Base-by-base conservation (phyloP, 2,797 vertebrate species). In the Rousettus madagascariensis region DNA sequence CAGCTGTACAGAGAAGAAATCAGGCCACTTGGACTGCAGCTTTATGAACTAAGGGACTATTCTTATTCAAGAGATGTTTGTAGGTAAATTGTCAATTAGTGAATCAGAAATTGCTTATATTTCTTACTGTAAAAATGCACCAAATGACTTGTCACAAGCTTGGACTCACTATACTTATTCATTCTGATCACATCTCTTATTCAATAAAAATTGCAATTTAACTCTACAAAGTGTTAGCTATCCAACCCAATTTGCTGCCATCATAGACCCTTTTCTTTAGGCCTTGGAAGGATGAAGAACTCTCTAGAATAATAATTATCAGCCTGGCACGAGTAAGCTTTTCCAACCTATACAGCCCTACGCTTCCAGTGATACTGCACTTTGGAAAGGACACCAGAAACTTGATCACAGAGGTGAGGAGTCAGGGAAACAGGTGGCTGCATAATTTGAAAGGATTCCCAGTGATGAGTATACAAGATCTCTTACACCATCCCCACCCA, bases 161-260 rank as follows among this genome's bases (percentile, higher is more conserved):
- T 61, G 13, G 26, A 85, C 36, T 90, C 49, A 33, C 22, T 57
- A 30, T 26, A 53, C n/a, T 68, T 79, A 36, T 68, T 82, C 46
- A 95, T 97, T 95, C 75, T 53, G 12, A 72, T 77, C 36, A 65
- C 24, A 68, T 78, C 43, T 84, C 41, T 82, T 75, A 90, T 57
- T 92, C 66, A 77, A 55, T 87, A 88, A 93, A 93, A 95, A 88
- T 46, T 94, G 3, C 72, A 92, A 82, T 75, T 93, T 38, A 80
- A 16, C 43, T 74, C 55, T 84, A 72, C 66, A 46, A 84, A 82
- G 63, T 53, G 17, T 75, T 86, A 95, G 75, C 51, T 92, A 59
- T 90, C 75, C 33, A 87, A 49, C 30, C 61, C 57, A 80, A 51
- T 79, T 86, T 85, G 38, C 26, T 85, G 20, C 38, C 59, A 69